A percentile compares a stretch with the other conserved stretches of the same genome.
Evolutionary conservation across 2,888 invertebrate genomes (phyloP).

Genomic region (Pachliopta kotzebuea): DNA sequence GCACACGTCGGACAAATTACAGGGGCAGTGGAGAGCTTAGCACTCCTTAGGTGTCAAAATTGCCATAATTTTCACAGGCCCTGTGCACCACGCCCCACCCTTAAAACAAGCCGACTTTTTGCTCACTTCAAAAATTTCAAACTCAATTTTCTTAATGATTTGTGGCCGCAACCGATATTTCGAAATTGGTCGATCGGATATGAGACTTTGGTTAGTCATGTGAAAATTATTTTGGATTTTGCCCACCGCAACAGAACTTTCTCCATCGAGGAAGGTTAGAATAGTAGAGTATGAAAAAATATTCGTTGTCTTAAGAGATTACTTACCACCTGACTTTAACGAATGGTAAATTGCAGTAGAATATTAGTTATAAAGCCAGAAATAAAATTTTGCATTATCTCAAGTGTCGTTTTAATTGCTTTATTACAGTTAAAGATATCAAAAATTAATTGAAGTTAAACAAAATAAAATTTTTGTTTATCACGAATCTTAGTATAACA

Average conservation of each 20-base stretch:
- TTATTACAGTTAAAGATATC: too few relatives aligned
- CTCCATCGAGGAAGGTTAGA: neutral
- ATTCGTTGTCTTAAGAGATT: neutral
- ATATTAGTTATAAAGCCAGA: neutral
- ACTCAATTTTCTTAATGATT: conserved; percentile 75
- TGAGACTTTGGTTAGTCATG: conserved; percentile 65
- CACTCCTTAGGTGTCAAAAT: conserved; percentile 79
- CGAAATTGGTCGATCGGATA: conserved; percentile 73
- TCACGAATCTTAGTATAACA: too few relatives aligned
- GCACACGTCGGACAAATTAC: conserved; percentile 70
- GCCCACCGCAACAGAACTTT: conserved; percentile 34
- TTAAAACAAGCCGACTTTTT: conserved; percentile 75
- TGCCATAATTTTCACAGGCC: conserved; percentile 73
- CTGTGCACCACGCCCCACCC: conserved; percentile 61
- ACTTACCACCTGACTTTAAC: neutral
- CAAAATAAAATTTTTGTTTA: too few relatives aligned
- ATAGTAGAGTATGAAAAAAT: neutral
- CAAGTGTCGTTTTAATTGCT: too few relatives aligned
- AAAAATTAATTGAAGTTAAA: too few relatives aligned
- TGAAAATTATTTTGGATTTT: conserved; percentile 61
- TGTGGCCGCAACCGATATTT: conserved; percentile 71
- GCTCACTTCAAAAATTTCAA: conserved; percentile 59
- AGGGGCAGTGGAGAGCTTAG: conserved; percentile 68
- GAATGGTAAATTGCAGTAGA: neutral
- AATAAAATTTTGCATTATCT: too few relatives aligned